phyloP scores from a whole-genome alignment of 2,113 vertebrate species.

The Dipodomys merriami region DNA sequence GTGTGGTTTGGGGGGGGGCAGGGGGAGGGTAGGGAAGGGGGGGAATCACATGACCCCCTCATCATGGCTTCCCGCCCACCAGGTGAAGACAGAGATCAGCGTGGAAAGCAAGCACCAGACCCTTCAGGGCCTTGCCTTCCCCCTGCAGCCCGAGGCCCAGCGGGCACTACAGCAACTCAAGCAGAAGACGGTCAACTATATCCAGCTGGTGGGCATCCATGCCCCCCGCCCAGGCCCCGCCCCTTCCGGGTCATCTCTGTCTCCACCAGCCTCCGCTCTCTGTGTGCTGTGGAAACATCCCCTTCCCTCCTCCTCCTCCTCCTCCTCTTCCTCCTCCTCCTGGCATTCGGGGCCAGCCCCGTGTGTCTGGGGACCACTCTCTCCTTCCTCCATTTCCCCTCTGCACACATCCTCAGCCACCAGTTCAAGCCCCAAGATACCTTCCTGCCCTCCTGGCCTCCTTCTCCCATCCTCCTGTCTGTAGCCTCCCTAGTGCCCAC shows the following conservation, averaged over 20 bases:
- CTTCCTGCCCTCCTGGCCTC: fast-evolving
- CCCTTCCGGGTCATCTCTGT: no score
- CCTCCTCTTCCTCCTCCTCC: background rate
- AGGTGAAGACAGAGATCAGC: constrained; percentile 97
- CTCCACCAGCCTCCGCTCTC: background rate
- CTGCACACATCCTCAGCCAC: no score
- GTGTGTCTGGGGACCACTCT: no score
- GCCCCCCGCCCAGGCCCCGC: background rate
- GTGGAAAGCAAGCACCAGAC: constrained; percentile 96
- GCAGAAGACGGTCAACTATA: constrained; percentile 95
- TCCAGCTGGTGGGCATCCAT: constrained; percentile 92
- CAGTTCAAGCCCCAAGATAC: no score
- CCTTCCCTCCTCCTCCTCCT: no score
- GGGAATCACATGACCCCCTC: background rate
- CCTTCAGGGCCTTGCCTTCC: constrained; percentile 96
- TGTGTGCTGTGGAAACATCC: background rate
- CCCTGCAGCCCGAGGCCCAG: constrained; percentile 94
- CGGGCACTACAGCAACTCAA: constrained; percentile 93
- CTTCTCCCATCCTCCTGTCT: background rate
- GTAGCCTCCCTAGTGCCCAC: background rate
- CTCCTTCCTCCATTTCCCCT: no score
- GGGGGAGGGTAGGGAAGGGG: no score
- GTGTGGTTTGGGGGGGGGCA: no score
- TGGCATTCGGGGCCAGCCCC: background rate
- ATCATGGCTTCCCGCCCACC: background rate